Evolutionary conservation across 2,888 invertebrate genomes (phyloP).

Genomic region (Sarcophaga rosellei): DNA sequence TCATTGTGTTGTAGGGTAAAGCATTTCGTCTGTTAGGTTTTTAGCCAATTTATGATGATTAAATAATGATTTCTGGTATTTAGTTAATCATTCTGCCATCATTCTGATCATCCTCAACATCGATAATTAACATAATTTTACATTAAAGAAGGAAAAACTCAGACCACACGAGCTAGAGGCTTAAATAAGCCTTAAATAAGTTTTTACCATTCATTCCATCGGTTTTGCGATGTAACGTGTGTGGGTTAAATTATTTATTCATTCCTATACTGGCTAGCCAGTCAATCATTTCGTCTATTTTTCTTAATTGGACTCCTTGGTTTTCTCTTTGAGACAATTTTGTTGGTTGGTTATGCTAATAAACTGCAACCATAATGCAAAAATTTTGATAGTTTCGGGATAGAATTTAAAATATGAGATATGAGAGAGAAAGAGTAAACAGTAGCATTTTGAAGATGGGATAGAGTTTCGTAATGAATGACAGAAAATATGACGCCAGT

Average conservation of each 20-base stretch:
- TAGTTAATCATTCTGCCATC: slow-evolving; percentile 56
- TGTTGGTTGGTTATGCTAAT: slow-evolving; percentile 61
- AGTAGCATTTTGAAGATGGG: too few species aligned
- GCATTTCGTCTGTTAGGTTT: background rate
- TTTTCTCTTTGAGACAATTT: slow-evolving; percentile 28
- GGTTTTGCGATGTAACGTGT: slow-evolving; percentile 40
- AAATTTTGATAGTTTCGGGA: slow-evolving; percentile 56
- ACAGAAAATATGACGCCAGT: background rate
- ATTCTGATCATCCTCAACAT: slow-evolving; percentile 9
- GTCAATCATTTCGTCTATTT: slow-evolving; percentile 6
- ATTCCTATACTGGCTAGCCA: slow-evolving; percentile 18
- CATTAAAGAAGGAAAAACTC: slow-evolving; percentile 34
- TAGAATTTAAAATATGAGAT: slow-evolving; percentile 56
- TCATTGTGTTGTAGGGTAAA: background rate
- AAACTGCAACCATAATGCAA: slow-evolving; percentile 36
- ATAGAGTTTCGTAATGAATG: background rate
- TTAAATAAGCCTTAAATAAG: too few species aligned
- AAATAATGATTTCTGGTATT: slow-evolving; percentile 51
- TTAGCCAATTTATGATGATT: slow-evolving; percentile 30
- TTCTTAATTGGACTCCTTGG: slow-evolving; percentile 64
- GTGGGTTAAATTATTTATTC: slow-evolving; percentile 57
- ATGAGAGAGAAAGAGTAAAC: background rate
- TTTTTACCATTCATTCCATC: background rate
- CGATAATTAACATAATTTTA: slow-evolving; percentile 61
- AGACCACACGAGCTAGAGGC: slow-evolving; percentile 63